phyloP scores from a whole-genome alignment of 1,140 invertebrate genomes.

The Thaumatotibia leucotreta region DNA sequence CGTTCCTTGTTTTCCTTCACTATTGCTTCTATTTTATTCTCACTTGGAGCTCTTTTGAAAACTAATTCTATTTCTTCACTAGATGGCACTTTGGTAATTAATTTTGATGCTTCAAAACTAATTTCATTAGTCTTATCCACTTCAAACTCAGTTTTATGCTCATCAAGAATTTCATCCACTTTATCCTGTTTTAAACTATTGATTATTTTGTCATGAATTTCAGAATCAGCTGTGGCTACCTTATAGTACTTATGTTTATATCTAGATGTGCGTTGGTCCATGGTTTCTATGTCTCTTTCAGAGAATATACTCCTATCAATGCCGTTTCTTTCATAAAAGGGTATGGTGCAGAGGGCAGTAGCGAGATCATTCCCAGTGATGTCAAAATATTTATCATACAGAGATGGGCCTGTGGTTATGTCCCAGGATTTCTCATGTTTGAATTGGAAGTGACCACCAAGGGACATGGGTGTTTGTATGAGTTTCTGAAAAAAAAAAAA shows the following conservation, averaged over 20 bases:
- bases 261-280: constrained; percentile 60
- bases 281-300: constrained; percentile 54
- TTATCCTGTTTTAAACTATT: constrained; percentile 28
- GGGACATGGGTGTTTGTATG: constrained; percentile 53
- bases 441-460: constrained; percentile 74
- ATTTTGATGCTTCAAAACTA: constrained; percentile 11
- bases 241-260: constrained; percentile 69
- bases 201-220: constrained; percentile 45
- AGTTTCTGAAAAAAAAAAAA: constrained; percentile 50
- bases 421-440: constrained; percentile 75
- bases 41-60: constrained; percentile 11
- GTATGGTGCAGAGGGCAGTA: constrained; percentile 52
- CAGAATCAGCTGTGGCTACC: constrained; percentile 50
- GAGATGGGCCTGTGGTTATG: constrained; percentile 40
- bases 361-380: constrained; percentile 61
- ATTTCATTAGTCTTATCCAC: constrained; percentile 20
- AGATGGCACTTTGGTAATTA: background rate
- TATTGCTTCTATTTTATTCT: background rate
- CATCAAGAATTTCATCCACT: constrained; percentile 14
- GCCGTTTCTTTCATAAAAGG: constrained; percentile 65
- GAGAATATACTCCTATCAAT: constrained; percentile 52
- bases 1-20: background rate
- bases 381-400: constrained; percentile 69
- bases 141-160: constrained; percentile 17
- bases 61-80: constrained; percentile 23